Percentiles rank a stretch among this genome's conserved stretches.
phyloP scores from a whole-genome alignment of 2,113 vertebrate species.

The Arothron firmamentum region DNA sequence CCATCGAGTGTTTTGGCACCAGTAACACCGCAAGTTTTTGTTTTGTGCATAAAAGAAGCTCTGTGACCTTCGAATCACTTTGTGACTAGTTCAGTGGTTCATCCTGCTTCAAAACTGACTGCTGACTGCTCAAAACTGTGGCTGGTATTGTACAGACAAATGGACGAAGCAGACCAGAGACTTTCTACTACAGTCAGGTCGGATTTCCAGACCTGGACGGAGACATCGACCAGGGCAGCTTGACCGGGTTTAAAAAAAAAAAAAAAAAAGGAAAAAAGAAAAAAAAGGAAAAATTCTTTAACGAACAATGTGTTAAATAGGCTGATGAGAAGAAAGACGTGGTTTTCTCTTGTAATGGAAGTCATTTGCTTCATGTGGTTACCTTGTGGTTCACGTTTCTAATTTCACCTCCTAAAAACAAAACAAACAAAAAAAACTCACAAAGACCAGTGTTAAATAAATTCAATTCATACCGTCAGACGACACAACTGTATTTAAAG shows the following conservation, averaged over 20 bases:
- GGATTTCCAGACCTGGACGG: conserved; percentile 46
- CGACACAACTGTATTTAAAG: conserved; percentile 55
- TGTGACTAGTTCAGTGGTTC: background rate
- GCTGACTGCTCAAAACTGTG: conserved; percentile 35
- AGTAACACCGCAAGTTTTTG: conserved; percentile 28
- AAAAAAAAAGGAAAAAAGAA: conserved; percentile 39
- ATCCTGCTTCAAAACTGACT: conserved; percentile 7
- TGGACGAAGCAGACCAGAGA: conserved; percentile 48
- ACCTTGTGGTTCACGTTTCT: conserved; percentile 48
- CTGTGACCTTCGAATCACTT: conserved; percentile 13
- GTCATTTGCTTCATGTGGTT: conserved; percentile 52
- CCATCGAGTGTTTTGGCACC: conserved; percentile 33
- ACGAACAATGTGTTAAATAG: conserved; percentile 50
- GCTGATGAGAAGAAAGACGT: conserved; percentile 31
- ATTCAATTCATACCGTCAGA: conserved; percentile 47
- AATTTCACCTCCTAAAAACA: conserved; percentile 31
- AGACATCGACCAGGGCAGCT: conserved; percentile 37
- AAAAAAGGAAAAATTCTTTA: conserved; percentile 25
- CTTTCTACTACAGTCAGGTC: conserved; percentile 42
- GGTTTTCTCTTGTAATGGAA: conserved; percentile 54
- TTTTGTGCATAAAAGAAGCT: conserved; percentile 33
- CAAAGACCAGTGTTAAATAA: conserved; percentile 59
- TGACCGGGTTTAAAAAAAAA: conserved; percentile 43
- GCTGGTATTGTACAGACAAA: conserved; percentile 68
- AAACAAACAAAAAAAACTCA: conserved; percentile 54